Base-by-base conservation (phyloP, 1,140 invertebrate genomes). In the Calliopsis andreniformis region DNA sequence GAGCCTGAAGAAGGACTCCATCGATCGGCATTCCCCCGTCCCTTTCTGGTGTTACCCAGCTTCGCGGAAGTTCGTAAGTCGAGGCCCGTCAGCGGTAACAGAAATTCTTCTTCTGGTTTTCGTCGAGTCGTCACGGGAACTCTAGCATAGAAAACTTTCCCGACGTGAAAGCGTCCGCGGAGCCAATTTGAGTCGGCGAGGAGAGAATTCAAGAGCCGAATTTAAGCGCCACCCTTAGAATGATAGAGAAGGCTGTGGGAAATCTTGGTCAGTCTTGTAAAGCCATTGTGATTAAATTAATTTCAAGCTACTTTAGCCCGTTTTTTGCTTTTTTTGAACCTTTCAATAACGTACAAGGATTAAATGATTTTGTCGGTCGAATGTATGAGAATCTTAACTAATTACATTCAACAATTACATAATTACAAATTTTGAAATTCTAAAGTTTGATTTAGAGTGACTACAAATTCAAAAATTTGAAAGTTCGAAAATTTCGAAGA, bases 71-170 rank as follows among this genome's bases (percentile, higher is more conserved):
- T 79, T 79, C 47, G 30, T n/a, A 25, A 35, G 47, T 69, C 58
- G 64, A 32, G 67, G 45, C 61, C 67, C 64, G 61, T 72, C 66
- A 35, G n/a, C 49, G 72, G 78, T 56, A 58, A 76, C 16, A 51
- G 64, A 72, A 79, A 79, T 79, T 79, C 75, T 79, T 76, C 53
- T 72, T 59, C 72, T 56, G 32, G 55, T 58, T 79, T 76, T 79
- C 67, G 78, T 55, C 70, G 62, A 78, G 73, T 78, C 76, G 61
- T 67, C 51, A 25, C 32, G 55, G 49, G 51, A 56, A 71, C 43
- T 62, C 58, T 2, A 28, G 18, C 8, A 20, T 10, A 39, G 58
- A 25, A 47, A 79, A 80, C 49, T 80, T 80, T 61, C 56, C 30
- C 51, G 61, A 63, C 66, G 59, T 55, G 39, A 39, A 51, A 30